Evolutionary conservation across 2,888 invertebrate genomes (phyloP), one percentile per base, ranked within the genome.

Genomic region (Neocrepidodera transversa): DNA sequence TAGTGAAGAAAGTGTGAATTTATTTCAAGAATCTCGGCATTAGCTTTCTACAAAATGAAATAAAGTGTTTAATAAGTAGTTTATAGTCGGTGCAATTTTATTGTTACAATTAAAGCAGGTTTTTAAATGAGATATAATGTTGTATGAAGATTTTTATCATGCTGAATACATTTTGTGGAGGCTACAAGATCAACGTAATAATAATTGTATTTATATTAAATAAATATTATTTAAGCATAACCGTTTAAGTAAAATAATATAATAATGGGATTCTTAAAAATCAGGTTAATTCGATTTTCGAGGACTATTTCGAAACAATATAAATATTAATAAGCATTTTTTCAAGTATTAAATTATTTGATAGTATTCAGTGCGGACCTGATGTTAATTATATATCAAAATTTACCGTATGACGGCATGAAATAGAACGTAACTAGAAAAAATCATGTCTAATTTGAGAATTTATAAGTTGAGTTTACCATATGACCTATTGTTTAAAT

Each of bases 1-100:
- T 36, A 36, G 36, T 50, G 49, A 50, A 50, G 49, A 50, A 50
- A 50, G 49, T 50, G 49, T 50, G 49, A 50, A 50, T 50, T 50
- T 45, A 45, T 28, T 45, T 11, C 16, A 26, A 13, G 45, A 43
- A 43, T 43, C 35, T 35, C 7, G 14, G 7, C 5, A 17, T 17
- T 26, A 26, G 45, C 45, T 45, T 45, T 45, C 45, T 45, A 45
- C 45, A 45, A 45, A 45, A 45, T 28, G 45, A 45, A 45, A 28
- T 45, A 45, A 45, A 45, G 14, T 45, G 8, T 45, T 45, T 45
- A 45, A 45, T 14, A 14, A 45, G 20, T 45, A 26, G 16, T 45
- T 45, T 28, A 10, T 16, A 18, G 13, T 18, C 23, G 28, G 2
- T 28, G 2, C 8, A 28, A 2, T 28, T 6, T 28, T 28, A 28